Evolutionary conservation across 2,113 vertebrate species (phyloP).

Genomic region (Craseonycteris thonglongyai): DNA sequence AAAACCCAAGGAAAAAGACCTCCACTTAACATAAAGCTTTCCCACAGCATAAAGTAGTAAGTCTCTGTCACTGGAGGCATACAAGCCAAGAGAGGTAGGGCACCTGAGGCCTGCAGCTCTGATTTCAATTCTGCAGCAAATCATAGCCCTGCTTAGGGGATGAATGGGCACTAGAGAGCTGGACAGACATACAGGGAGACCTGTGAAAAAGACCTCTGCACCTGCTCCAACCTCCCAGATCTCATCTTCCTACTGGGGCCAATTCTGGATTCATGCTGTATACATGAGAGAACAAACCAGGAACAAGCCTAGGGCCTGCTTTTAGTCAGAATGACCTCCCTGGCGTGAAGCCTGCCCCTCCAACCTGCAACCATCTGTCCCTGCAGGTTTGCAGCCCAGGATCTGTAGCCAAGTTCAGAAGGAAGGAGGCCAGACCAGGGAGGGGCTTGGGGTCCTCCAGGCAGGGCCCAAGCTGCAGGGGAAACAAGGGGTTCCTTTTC

Average conservation of each 20-base stretch:
- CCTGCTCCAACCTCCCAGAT: not conserved
- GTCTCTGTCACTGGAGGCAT: slow-evolving; percentile 53
- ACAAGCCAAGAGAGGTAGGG: slow-evolving; percentile 46
- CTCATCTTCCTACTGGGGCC: not conserved
- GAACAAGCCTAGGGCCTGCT: slow-evolving; percentile 3
- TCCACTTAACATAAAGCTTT: slow-evolving; percentile 25
- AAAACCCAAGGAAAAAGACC: slow-evolving; percentile 10
- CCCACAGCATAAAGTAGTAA: slow-evolving; percentile 19
- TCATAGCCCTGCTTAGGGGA: slow-evolving; percentile 15
- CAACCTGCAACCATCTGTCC: slow-evolving; percentile 70
- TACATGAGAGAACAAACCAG: not conserved
- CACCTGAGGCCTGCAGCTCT: slow-evolving; percentile 57
- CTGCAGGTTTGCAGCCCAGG: slow-evolving; percentile 58
- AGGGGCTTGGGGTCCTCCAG: slow-evolving; percentile 45
- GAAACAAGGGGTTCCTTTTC: slow-evolving; percentile 28
- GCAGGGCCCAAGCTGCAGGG: not conserved
- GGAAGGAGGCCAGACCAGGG: slow-evolving; percentile 54
- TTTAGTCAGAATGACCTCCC: slow-evolving; percentile 41
- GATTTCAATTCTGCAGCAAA: slow-evolving; percentile 54
- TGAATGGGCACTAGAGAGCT: slow-evolving; percentile 45
- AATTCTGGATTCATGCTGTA: not conserved
- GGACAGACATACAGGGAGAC: not conserved
- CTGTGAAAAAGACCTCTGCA: slow-evolving; percentile 26
- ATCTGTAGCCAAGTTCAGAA: slow-evolving; percentile 58
- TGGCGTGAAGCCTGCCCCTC: slow-evolving; percentile 53